These are phyloP conservation scores for Gobius niger DNA, from an alignment of 2,113 vertebrate species.

Conservation along the genomic window DNA sequence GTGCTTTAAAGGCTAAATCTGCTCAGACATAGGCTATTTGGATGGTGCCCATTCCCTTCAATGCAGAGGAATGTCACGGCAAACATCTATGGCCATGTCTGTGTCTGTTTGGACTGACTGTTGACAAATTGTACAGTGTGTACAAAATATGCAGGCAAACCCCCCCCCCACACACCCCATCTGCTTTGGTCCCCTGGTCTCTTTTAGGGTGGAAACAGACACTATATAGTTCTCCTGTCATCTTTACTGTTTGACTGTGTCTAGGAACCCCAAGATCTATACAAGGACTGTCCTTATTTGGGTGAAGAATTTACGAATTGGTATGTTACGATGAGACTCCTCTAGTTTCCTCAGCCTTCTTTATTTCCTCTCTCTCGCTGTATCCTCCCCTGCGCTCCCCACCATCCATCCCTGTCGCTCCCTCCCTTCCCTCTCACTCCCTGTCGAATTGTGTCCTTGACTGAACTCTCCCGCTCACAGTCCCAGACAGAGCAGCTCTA, in stretches of 20 bases:
- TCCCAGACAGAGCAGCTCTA: slow-evolving; percentile 56
- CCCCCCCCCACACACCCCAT: slow-evolving; percentile 66
- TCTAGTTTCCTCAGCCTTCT: slow-evolving; percentile 61
- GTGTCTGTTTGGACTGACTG: slow-evolving; percentile 72
- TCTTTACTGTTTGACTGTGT: slow-evolving; percentile 19
- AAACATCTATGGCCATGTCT: slow-evolving; percentile 66
- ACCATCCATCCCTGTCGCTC: slow-evolving; percentile 57
- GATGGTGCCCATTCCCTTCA: slow-evolving; percentile 43
- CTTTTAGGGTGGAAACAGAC: slow-evolving; percentile 17
- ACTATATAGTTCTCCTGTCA: slow-evolving; percentile 36
- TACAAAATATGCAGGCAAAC: slow-evolving; percentile 66
- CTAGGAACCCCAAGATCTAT: slow-evolving; percentile 16
- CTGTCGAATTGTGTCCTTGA: slow-evolving; percentile 69
- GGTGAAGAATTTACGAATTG: slow-evolving; percentile 36
- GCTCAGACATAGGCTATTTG: slow-evolving; percentile 42
- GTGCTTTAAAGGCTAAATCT: neutral
- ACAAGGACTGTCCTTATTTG: slow-evolving; percentile 49
- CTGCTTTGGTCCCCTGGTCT: slow-evolving; percentile 53
- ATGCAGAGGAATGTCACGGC: slow-evolving; percentile 69
- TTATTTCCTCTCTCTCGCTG: slow-evolving; percentile 52
- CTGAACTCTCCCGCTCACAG: slow-evolving; percentile 64
- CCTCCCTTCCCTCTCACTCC: slow-evolving; percentile 65
- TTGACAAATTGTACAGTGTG: slow-evolving; percentile 60
- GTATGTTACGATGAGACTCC: slow-evolving; percentile 39
- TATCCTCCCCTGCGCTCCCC: slow-evolving; percentile 44